These are phyloP conservation scores for Azemiops feae DNA, from an alignment of 2,113 vertebrate species.

Conservation along the genomic window DNA sequence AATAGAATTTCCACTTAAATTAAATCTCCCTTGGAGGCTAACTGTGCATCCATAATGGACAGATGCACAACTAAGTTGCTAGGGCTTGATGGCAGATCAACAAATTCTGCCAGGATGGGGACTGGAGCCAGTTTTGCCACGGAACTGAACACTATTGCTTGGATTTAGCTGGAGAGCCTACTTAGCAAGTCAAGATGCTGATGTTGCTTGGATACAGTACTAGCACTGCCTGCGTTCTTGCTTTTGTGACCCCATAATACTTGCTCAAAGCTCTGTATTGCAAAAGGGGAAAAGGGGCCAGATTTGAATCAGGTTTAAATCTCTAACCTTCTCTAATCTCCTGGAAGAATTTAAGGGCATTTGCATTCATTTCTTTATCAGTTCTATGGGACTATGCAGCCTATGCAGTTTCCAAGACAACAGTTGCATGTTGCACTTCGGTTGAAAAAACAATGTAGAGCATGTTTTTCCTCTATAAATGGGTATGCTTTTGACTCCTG, in stretches of 20 bases:
- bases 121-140: not conserved
- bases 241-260: not conserved
- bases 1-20: not conserved
- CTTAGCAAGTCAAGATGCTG: not conserved
- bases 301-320: not conserved
- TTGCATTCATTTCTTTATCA: not conserved
- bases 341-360: not conserved
- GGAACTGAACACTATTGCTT: not conserved
- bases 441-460: not conserved
- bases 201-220: not conserved
- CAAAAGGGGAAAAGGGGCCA: not conserved
- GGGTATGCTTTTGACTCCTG: not conserved
- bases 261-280: not conserved
- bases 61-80: not conserved
- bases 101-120: not conserved
- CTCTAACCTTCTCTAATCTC: not conserved
- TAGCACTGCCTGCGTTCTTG: not conserved
- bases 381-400: not conserved
- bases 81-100: not conserved
- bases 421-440: not conserved
- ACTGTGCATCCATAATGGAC: not conserved
- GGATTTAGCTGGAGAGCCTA: not conserved
- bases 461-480: not conserved
- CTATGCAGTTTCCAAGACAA: not conserved
- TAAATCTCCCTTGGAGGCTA: not conserved